Percentiles rank a stretch among this genome's conserved stretches.
Evolutionary conservation across 2,113 vertebrate genomes (phyloP).

Genomic region (Setophaga kirtlandii): DNA sequence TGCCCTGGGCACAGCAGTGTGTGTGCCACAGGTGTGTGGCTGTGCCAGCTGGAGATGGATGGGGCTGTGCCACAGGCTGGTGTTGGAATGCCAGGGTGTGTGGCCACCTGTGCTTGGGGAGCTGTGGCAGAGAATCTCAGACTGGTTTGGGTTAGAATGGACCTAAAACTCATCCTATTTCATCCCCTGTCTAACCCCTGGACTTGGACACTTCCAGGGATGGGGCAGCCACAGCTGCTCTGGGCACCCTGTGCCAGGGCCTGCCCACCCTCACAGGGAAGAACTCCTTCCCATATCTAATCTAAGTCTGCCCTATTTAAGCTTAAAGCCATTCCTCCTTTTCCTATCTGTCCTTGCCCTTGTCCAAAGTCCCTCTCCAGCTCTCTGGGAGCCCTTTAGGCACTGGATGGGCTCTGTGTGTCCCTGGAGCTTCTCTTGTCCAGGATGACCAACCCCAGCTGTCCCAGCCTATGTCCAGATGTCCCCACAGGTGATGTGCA

Average conservation of each 20-base stretch:
- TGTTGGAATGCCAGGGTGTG: neutral
- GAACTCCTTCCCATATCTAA: neutral
- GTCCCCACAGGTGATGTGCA: neutral
- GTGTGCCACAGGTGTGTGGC: neutral
- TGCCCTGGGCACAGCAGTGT: neutral
- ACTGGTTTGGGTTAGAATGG: neutral
- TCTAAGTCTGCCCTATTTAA: neutral
- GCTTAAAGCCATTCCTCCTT: neutral
- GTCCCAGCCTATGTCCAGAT: neutral
- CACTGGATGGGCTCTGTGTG: neutral
- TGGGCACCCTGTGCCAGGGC: neutral
- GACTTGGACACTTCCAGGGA: neutral
- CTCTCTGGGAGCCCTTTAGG: neutral
- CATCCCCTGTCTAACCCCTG: neutral
- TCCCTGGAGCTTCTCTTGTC: neutral
- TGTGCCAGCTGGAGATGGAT: neutral
- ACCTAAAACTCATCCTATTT: neutral
- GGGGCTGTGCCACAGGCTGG: rapidly evolving
- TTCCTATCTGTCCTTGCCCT: neutral
- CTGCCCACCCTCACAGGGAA: neutral
- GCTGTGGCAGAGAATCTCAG: neutral
- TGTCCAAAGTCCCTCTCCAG: neutral
- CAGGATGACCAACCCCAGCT: neutral
- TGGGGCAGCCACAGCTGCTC: neutral
- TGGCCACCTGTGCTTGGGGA: rapidly evolving